Base-by-base conservation (phyloP, 1,140 invertebrate genomes). In the Drosophila eugracilis region DNA sequence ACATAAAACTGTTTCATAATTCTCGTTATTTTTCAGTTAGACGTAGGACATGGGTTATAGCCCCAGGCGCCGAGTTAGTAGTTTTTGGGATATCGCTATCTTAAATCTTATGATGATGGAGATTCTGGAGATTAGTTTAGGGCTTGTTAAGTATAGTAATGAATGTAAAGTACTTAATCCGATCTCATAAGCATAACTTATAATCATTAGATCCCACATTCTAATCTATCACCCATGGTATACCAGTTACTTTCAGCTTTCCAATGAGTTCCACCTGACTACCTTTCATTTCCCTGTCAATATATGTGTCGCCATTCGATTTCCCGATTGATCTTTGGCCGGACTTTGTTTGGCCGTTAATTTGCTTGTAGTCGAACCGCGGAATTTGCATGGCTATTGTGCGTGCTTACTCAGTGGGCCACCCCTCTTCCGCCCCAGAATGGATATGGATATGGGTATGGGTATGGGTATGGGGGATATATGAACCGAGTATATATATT, bases 311-410 rank as follows among this genome's bases (percentile, higher is more conserved):
- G 34, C 41, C 65, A 47, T 39, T 39, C 53, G 44, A 47, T 36
- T 17, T 39, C 60, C 37, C 57, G 63, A 84, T 83, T 84, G 79
- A 83, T 83, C 78, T 84, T 84, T 83, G 78, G 45, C 60, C 78
- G 66, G 78, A 10, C 67, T 74, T 52, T 75, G 77, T 71, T 80
- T 66, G 69, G 50, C 67, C 74, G 71, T 69, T 81, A 78, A 76
- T 69, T 83, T 83, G 69, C 75, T 73, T 74, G 79, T 83, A 54
- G 41, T 34, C 41, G n/a, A 21, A 36, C 57, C 41, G 62, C 54
- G 47, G 62, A 83, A 83, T 84, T 84, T 83, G 78, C 79, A 83
- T 84, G 62, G 58, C 75, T 39, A 83, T 84, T 84, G 79, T 84
- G 75, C 62, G 75, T 66, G 67, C 76, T 69, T 50, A 60, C 57